phyloP scores from a whole-genome alignment of 2,113 vertebrate genomes.

The Hemicordylus capensis region DNA sequence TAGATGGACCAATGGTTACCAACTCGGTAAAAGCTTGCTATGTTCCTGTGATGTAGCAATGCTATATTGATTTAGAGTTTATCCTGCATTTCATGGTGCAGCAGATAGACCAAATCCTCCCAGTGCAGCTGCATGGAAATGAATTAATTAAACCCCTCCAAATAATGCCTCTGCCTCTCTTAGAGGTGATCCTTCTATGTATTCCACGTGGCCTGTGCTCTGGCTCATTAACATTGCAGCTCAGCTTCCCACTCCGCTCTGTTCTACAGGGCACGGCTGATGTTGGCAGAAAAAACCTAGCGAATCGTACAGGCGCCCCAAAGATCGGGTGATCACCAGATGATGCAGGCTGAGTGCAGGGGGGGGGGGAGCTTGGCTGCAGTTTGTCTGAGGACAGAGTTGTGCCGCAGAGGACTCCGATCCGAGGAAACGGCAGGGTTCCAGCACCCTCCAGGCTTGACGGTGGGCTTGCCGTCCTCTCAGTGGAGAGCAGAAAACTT shows the following conservation, averaged over 20 bases:
- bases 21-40: too few species aligned
- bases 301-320: not conserved
- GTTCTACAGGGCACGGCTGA: constrained; percentile 40
- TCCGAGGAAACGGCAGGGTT: not conserved
- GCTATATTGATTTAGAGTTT: not conserved
- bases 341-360: constrained; percentile 11
- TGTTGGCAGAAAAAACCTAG: constrained; percentile 49
- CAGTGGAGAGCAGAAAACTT: too few species aligned
- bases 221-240: constrained; percentile 63
- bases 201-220: constrained; percentile 24
- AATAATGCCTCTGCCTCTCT: constrained; percentile 26
- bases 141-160: not conserved
- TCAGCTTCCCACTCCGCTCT: constrained; percentile 20
- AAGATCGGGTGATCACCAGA: fast-evolving
- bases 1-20: too few species aligned
- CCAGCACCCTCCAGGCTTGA: not conserved
- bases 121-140: not conserved
- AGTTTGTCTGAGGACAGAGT: not conserved
- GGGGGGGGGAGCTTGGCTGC: fast-evolving
- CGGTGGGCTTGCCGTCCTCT: fast-evolving
- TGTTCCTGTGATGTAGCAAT: not conserved
- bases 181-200: constrained; percentile 9
- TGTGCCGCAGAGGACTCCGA: not conserved
- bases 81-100: not conserved
- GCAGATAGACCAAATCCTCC: not conserved